Evolutionary conservation across 2,888 invertebrate species (phyloP).

Genomic region (Trichacis sp.): DNA sequence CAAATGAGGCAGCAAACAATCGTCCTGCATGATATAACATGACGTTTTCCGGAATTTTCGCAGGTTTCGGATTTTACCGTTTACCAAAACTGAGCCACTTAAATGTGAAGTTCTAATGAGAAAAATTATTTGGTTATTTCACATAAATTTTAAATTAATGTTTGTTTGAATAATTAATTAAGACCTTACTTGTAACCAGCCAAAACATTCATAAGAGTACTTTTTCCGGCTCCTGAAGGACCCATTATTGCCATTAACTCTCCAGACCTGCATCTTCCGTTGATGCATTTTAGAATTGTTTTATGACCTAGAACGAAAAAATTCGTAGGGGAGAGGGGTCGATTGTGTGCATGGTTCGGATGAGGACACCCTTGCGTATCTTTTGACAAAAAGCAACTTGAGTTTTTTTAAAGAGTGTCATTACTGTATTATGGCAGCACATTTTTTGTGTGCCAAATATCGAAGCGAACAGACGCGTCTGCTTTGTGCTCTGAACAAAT

Average conservation of each 20-base stretch:
- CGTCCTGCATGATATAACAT: constrained; percentile 97
- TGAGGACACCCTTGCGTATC: no score
- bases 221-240: constrained; percentile 87
- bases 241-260: constrained; percentile 97
- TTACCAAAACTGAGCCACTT: constrained; percentile 87
- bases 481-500: no score
- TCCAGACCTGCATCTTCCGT: constrained; percentile 90
- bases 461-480: no score
- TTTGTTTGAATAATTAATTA: background rate
- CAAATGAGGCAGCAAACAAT: constrained; percentile 88
- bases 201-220: constrained; percentile 88
- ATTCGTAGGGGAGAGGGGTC: no score
- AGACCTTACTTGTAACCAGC: constrained; percentile 85
- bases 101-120: constrained; percentile 81
- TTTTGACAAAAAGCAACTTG: background rate
- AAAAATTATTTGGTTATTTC: background rate
- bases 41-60: constrained; percentile 92
- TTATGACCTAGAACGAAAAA: constrained; percentile 75
- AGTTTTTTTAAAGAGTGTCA: no score
- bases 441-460: no score
- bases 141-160: no score
- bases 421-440: no score
- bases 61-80: constrained; percentile 87
- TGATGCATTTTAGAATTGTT: constrained; percentile 87
- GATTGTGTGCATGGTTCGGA: no score